Evolutionary conservation across 2,888 invertebrate species (phyloP).

Genomic region (Ophioninae sp.): DNA sequence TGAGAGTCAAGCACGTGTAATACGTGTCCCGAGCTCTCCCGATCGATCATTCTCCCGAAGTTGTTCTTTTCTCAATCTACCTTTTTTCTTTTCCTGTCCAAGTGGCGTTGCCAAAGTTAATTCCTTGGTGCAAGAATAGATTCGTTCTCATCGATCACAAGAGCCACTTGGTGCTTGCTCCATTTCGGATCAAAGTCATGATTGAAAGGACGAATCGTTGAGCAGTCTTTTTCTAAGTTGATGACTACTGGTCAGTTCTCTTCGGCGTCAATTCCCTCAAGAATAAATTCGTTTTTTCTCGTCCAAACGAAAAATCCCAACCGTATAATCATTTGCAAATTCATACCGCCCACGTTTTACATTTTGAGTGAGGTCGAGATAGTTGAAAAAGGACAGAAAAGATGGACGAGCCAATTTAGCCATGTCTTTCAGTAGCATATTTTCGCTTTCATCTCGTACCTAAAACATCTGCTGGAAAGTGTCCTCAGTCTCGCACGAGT

Average conservation of each 20-base stretch:
- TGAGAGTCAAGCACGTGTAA: constrained; percentile 56
- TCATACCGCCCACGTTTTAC: constrained; percentile 37
- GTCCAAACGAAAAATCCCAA: constrained; percentile 53
- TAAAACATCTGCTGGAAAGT: neutral
- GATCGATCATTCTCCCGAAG: constrained; percentile 55
- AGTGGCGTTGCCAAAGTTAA: neutral
- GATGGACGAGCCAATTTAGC: constrained; percentile 14
- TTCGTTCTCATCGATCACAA: constrained; percentile 50
- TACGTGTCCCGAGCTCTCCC: constrained; percentile 58
- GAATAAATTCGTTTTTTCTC: constrained; percentile 18
- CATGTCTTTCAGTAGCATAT: constrained; percentile 53
- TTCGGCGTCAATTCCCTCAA: neutral
- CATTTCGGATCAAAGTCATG: constrained; percentile 15
- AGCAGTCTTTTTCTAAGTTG: neutral
- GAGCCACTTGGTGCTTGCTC: constrained; percentile 19
- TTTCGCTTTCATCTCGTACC: constrained; percentile 40
- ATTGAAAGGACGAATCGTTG: constrained; percentile 35
- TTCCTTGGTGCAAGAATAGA: constrained; percentile 1
- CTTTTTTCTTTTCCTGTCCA: neutral
- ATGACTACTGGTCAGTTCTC: neutral
- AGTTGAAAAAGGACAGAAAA: constrained; percentile 62
- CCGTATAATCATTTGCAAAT: constrained; percentile 22
- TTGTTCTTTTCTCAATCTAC: neutral
- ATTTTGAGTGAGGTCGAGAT: constrained; percentile 66
- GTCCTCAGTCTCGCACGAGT: neutral